Evolutionary conservation across 2,888 invertebrate genomes (phyloP), one percentile per base, ranked within the genome.

Genomic region (Sarcophaga carnaria): DNA sequence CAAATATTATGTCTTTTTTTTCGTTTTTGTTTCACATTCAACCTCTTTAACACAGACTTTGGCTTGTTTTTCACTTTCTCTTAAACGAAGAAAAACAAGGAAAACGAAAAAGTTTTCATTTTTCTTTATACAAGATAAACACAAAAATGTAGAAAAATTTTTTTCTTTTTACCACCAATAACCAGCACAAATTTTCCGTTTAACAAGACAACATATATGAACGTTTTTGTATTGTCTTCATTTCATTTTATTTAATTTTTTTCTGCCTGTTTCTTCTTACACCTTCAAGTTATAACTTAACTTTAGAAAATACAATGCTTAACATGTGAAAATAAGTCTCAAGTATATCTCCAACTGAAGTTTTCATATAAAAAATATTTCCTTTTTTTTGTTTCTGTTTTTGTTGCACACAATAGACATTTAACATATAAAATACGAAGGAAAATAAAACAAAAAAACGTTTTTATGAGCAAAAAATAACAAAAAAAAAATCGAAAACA

Each of bases 51-150:
- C 8, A 37, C 37, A 54, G 6, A 12, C 25, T 54, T 12, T 12
- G 14, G 17, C 67, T 62, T 22, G 20, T 67, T 80, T 80, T 83
- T 83, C 83, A 83, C 83, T 83, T 83, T 83, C 83, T 78, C 83
- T 49, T 49, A 54, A 54, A 17, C 54, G 54, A 54, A 54, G 0
- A 45, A 20, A 62, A 62, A 17, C 22, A 77, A 47, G 62, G 22
- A 0, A 45, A 69, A 20, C 4, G 47, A 71, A 47, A 78, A 27
- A 62, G 17, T 76, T 76, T 83, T 78, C 72, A 74, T 72, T 78
- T 78, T 62, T 37, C 62, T 62, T 37, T 12, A 20, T 3, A 49
- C 64, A 60, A 82, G 6, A 49, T 71, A 66, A 20, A 22, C 37
- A 67, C n/a, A 8, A 25, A 37, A 62, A 72, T 49, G 27, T 81